These are phyloP conservation scores for Actias luna DNA, from an alignment of 2,888 invertebrate species.

Conservation along the genomic window DNA sequence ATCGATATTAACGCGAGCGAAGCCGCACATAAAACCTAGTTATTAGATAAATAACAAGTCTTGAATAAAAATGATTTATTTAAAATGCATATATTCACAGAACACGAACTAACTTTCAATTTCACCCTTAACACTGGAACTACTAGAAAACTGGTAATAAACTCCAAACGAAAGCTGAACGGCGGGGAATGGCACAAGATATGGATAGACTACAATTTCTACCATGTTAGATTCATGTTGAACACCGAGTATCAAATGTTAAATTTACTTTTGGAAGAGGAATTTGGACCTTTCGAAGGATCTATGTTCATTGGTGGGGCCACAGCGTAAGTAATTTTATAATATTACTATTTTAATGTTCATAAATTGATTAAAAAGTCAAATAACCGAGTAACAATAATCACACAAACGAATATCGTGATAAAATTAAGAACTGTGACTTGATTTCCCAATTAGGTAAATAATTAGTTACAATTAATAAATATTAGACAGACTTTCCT, in stretches of 20 bases:
- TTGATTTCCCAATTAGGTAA: no score
- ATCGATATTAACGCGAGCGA: no score
- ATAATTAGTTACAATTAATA: no score
- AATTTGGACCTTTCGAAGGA: constrained; percentile 95
- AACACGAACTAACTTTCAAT: constrained; percentile 93
- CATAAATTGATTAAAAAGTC: not conserved
- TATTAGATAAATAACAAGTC: not conserved
- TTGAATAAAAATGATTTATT: not conserved
- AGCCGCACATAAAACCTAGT: no score
- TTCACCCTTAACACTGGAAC: constrained; percentile 93
- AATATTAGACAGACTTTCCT: no score
- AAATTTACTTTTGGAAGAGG: constrained; percentile 90
- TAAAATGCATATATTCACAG: constrained; percentile 54
- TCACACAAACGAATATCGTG: not conserved
- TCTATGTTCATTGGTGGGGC: constrained; percentile 97
- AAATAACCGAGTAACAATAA: not conserved
- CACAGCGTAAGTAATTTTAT: constrained; percentile 85
- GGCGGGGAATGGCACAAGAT: constrained; percentile 98
- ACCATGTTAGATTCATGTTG: constrained; percentile 95
- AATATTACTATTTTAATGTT: not conserved
- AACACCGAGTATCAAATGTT: constrained; percentile 95
- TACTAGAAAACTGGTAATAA: constrained; percentile 90
- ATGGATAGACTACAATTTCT: constrained; percentile 96
- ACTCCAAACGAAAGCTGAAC: constrained; percentile 90
- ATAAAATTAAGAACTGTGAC: not conserved